A percentile compares a stretch with the other conserved stretches of the same genome.
phyloP scores from a whole-genome alignment of 2,888 invertebrate species.

The Chrysopilus asiliformis region DNA sequence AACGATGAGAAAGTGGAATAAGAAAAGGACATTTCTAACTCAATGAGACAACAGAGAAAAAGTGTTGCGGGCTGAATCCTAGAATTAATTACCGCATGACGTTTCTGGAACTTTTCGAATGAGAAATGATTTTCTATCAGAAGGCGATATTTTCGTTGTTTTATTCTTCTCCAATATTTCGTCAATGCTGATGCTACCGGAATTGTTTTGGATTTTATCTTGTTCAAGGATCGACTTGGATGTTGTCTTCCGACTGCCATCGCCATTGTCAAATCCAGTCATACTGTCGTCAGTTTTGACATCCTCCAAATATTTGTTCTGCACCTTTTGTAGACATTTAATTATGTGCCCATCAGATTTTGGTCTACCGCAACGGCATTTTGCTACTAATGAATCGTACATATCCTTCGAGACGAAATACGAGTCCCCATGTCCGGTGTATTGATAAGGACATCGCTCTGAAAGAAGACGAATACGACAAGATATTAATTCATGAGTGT shows the following conservation, averaged over 20 bases:
- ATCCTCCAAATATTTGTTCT: slow-evolving; percentile 19
- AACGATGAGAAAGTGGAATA: no score
- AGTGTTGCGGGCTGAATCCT: no score
- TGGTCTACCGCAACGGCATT: slow-evolving; percentile 30
- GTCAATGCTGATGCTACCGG: no score
- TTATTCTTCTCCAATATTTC: not conserved
- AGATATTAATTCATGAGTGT: no score
- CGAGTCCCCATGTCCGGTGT: slow-evolving; percentile 25
- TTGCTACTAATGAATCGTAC: slow-evolving; percentile 24
- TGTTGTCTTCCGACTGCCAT: not conserved
- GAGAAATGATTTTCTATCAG: no score
- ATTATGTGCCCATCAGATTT: slow-evolving; percentile 25
- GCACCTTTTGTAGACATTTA: slow-evolving; percentile 29
- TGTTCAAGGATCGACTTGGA: no score
- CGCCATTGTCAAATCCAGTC: not conserved
- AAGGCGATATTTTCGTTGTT: no score
- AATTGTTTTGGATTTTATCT: no score
- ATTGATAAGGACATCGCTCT: slow-evolving; percentile 17
- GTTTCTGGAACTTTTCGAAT: slow-evolving; percentile 23
- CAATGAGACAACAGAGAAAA: no score
- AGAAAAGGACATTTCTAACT: no score
- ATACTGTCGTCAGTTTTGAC: not conserved
- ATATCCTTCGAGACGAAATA: slow-evolving; percentile 29
- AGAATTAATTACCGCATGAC: slow-evolving; percentile 22
- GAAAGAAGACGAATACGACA: no score